phyloP scores from a whole-genome alignment of 2,888 invertebrate species.

The Heteromurus nitidus region DNA sequence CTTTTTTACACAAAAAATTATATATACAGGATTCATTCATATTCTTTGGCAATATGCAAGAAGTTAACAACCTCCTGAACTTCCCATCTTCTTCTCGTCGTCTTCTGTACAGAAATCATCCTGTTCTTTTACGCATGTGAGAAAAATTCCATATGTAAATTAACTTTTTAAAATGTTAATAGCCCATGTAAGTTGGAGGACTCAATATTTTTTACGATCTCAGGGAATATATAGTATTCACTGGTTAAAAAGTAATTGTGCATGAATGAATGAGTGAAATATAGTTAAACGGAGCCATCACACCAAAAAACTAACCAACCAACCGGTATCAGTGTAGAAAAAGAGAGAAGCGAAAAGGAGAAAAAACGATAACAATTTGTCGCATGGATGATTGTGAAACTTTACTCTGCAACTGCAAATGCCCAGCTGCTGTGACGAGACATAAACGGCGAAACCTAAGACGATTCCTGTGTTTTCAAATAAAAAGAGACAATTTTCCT shows the following conservation, averaged over 20 bases:
- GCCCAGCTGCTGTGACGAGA: constrained; percentile 19
- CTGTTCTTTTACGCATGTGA: constrained; percentile 39
- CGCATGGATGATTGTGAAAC: constrained; percentile 59
- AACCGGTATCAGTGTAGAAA: too few species aligned
- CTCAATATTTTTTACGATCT: constrained; percentile 41
- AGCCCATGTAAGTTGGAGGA: constrained; percentile 44
- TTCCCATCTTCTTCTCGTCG: not conserved
- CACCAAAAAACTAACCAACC: constrained; percentile 5
- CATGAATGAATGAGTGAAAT: constrained; percentile 42
- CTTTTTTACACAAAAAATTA: too few species aligned
- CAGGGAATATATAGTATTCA: constrained; percentile 12
- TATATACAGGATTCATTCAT: too few species aligned
- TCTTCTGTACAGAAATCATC: constrained; percentile 7
- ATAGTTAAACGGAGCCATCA: not conserved
- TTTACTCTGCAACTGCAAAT: constrained; percentile 33
- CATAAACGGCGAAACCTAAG: constrained; percentile 23
- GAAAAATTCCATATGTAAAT: constrained; percentile 60
- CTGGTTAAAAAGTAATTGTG: constrained; percentile 23
- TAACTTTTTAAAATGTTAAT: constrained; percentile 56
- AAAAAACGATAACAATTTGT: constrained; percentile 57
- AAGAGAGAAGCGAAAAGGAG: too few species aligned
- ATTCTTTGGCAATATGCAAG: too few species aligned
- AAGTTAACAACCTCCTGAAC: too few species aligned
- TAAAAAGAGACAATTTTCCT: not conserved
- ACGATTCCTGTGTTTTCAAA: not conserved